A percentile compares a stretch with the other conserved stretches of the same genome.
phyloP scores from a whole-genome alignment of 2,888 invertebrate species.

The Phragmatobia fuliginosa region DNA sequence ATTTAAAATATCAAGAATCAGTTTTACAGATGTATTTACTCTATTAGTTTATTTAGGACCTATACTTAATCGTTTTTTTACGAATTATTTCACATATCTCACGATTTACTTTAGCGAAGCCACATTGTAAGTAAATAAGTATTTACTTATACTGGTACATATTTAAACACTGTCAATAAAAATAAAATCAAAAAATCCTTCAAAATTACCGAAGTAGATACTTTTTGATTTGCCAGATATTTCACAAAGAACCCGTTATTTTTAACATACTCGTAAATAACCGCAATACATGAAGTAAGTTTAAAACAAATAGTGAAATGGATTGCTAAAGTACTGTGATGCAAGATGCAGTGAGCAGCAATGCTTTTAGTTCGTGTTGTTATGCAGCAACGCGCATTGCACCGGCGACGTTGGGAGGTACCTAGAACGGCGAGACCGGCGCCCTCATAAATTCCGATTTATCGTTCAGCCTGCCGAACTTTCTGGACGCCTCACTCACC shows the following conservation, averaged over 20 bases:
- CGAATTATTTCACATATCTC: no score
- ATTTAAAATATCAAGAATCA: no score
- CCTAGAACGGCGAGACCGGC: constrained; percentile 50
- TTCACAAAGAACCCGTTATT: not conserved
- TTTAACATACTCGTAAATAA: constrained; percentile 8
- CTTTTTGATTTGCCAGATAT: not conserved
- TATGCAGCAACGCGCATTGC: constrained; percentile 53
- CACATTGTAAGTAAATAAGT: no score
- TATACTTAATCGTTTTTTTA: no score
- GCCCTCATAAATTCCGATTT: constrained; percentile 82
- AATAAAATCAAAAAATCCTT: no score
- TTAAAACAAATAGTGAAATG: constrained; percentile 39
- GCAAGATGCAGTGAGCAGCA: constrained; percentile 49
- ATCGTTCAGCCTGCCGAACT: constrained; percentile 82
- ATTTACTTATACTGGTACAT: no score
- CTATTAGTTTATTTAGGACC: no score
- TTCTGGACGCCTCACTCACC: constrained; percentile 78
- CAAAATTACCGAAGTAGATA: not conserved
- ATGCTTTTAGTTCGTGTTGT: constrained; percentile 67
- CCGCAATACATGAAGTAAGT: not conserved
- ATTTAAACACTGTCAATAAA: no score
- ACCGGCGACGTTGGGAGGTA: constrained; percentile 36
- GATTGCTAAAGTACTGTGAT: constrained; percentile 42
- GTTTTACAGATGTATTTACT: no score
- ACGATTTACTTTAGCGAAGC: no score